Evolutionary conservation across 2,113 vertebrate genomes (phyloP), one percentile per base, ranked within the genome.

Genomic region (Lagenorhynchus albirostris): DNA sequence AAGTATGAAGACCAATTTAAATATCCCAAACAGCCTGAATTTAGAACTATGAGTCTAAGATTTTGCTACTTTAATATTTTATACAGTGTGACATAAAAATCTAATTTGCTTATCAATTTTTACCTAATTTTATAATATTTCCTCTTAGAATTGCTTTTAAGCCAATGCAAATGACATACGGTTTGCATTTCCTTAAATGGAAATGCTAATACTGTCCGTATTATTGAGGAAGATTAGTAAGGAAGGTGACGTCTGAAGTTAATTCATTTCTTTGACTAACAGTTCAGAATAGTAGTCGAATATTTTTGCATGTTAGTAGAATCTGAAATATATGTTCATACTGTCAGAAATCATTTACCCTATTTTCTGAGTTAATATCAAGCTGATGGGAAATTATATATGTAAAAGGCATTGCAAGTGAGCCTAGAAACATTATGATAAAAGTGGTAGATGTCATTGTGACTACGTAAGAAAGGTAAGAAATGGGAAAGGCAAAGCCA

Each of bases 361-460:
- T 77, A 13, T 95, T 94, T 92, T 96, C 47, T 70, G 71, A 83
- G 41, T 90, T 70, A 84, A 63, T 71, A 79, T 18, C 55, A 83
- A 83, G 44, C 38, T 68, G 17, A 68, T 87, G 70, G 6, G 44
- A 12, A 88, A 84, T 76, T 70, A 65, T 29, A 25, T 63, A 15
- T 47, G 13, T 47, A 18, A 67, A 82, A 65, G 21, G 15, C 21
- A 67, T 38, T 86, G 77, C 53, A 73, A 70, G 25, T 86, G 58
- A 12, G 38, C 47, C 55, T 79, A 47, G 88, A 50, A 88, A 83
- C 15, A 38, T 4, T 86, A 50, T 41, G 41, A 62, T 33, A 5
- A 18, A 71, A 77, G 38, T 36, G n/a, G 18, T 5, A 58, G 31
- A 47, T 65, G n/a, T 65, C 23, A 3, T 6, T 70, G 47, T 36